phyloP scores from a whole-genome alignment of 1,140 invertebrate species.

The Zaprionus tsacasi region DNA sequence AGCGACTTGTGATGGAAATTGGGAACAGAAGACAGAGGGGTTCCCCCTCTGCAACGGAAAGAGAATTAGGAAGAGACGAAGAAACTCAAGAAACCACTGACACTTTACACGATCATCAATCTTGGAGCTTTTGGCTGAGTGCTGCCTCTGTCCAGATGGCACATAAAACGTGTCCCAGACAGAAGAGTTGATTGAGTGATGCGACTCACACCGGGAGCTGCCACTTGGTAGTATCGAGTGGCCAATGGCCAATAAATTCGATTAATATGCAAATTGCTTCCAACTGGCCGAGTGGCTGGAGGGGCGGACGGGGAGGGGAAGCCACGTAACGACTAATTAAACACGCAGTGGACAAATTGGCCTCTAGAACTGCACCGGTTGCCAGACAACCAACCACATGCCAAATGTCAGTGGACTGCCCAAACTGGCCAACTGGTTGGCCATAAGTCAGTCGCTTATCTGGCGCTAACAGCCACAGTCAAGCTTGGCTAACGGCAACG shows the following conservation, averaged over 20 bases:
- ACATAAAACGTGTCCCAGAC: slow-evolving; percentile 36
- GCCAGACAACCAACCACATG: background rate
- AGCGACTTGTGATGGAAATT: slow-evolving; percentile 40
- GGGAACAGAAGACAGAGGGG: slow-evolving; percentile 22
- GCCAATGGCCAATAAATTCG: slow-evolving; percentile 60
- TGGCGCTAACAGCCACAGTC: slow-evolving; percentile 18
- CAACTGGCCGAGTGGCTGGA: slow-evolving; percentile 26
- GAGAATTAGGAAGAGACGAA: background rate
- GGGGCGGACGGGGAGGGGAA: background rate
- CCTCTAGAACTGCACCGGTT: slow-evolving; percentile 14
- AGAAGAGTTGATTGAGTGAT: slow-evolving; percentile 61
- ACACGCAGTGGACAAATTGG: slow-evolving; percentile 50
- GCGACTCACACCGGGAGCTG: slow-evolving; percentile 9
- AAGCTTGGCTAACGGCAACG: background rate
- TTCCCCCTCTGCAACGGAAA: background rate
- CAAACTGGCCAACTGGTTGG: slow-evolving; percentile 13
- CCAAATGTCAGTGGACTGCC: background rate
- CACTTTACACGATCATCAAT: slow-evolving; percentile 67
- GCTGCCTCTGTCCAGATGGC: slow-evolving; percentile 57
- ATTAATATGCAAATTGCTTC: slow-evolving; percentile 70
- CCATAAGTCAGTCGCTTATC: slow-evolving; percentile 36
- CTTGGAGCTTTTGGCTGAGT: slow-evolving; percentile 51
- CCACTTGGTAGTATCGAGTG: slow-evolving; percentile 16
- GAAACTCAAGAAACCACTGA: background rate
- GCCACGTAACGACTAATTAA: slow-evolving; percentile 51